phyloP scores from a whole-genome alignment of 2,797 vertebrate species.

The Coccyzus lansbergi region DNA sequence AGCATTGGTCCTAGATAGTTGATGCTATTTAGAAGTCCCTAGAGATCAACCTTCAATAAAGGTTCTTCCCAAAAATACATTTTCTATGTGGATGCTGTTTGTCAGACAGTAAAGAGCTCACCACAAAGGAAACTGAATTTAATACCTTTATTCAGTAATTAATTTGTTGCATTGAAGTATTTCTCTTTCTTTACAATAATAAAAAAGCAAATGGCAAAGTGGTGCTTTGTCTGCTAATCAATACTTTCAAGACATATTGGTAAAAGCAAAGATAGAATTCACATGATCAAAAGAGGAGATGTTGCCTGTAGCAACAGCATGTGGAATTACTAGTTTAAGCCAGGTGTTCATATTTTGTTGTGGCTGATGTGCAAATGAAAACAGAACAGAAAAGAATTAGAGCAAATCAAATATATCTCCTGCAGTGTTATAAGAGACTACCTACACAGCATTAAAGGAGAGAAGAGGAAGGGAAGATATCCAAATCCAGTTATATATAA shows the following conservation, averaged over 20 bases:
- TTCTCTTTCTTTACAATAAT: neutral
- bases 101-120: neutral
- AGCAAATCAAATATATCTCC: neutral
- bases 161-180: neutral
- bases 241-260: neutral
- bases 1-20: neutral
- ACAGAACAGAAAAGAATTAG: neutral
- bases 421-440: neutral
- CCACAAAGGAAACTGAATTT: neutral
- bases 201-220: neutral
- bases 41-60: neutral
- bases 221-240: neutral
- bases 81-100: neutral
- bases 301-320: slow-evolving; percentile 5
- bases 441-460: neutral
- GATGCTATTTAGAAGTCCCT: neutral
- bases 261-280: slow-evolving; percentile 19
- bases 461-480: neutral
- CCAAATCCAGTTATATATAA: neutral
- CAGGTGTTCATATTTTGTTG: neutral
- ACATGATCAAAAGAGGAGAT: neutral
- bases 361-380: slow-evolving; percentile 10
- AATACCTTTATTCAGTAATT: neutral
- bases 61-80: neutral
- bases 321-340: neutral